Base-by-base conservation (phyloP, 2,113 vertebrate genomes). In the Blennius ocellaris region DNA sequence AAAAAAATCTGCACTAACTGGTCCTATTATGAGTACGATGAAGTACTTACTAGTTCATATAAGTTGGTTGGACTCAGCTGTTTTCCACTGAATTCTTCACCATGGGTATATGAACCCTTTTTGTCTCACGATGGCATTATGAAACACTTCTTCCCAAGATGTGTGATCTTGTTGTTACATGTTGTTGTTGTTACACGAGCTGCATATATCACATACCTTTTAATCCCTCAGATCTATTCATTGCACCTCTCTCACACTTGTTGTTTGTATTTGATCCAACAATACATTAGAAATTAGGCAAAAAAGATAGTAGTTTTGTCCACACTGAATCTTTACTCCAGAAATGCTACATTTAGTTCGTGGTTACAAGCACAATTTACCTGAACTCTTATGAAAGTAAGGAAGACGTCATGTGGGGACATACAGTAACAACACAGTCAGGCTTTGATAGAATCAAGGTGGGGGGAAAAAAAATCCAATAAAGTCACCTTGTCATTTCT, bases 91-190 rank as follows among this genome's bases (percentile, higher is more conserved):
- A n/a, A n/a, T n/a, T n/a, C n/a, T n/a, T n/a, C n/a, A n/a, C n/a
- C n/a, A n/a, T n/a, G n/a, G n/a, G n/a, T n/a, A n/a, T n/a, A n/a
- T n/a, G n/a, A n/a, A n/a, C n/a, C n/a, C n/a, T n/a, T n/a, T n/a
- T n/a, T n/a, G n/a, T n/a, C n/a, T n/a, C n/a, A n/a, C n/a, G n/a
- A n/a, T n/a, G n/a, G n/a, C n/a, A n/a, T n/a, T 12, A 55, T 8
- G 56, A 40, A 73, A 36, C 0, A 36, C 0, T 12, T 2, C 66
- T 43, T n/a, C n/a, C 16, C 16, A 15, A 10, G 5, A 40, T 1
- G 52, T 69, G 6, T 47, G 9, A 21, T 47, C 45, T 21, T 69
- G 65, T n/a, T 75, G 36, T 6, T 54, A 62, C 62, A 64, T 58
- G 70, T 51, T 59, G 58, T n/a, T n/a, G n/a, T n/a, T n/a, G n/a